Percentiles rank a stretch among this genome's conserved stretches.
These are phyloP conservation scores for Marasmarcha lunaedactyla DNA, from an alignment of 2,888 invertebrate genomes.

Conservation along the genomic window DNA sequence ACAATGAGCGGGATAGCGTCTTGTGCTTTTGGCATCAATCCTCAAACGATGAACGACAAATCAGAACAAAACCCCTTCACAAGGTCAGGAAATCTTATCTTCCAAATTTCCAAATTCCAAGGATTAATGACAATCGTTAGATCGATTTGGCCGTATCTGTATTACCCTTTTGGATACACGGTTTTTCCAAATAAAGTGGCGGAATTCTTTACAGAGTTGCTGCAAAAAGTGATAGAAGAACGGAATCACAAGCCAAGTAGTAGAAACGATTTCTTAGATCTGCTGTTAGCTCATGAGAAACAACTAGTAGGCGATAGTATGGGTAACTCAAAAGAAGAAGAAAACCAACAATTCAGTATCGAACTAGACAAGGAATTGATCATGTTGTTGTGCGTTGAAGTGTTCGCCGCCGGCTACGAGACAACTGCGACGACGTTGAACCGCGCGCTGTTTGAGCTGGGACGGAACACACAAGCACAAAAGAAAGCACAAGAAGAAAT, in stretches of 20 bases:
- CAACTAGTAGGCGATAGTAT: constrained; percentile 26
- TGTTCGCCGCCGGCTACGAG: constrained; percentile 47
- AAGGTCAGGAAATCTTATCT: too few relatives aligned
- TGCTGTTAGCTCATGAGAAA: constrained; percentile 24
- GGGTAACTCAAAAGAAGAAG: constrained; percentile 19
- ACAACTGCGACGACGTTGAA: constrained; percentile 30
- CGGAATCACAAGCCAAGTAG: constrained; percentile 23
- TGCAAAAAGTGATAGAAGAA: constrained; percentile 24
- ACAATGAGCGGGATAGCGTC: constrained; percentile 35
- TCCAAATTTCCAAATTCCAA: too few relatives aligned
- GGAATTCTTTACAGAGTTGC: constrained; percentile 25
- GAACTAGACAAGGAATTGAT: constrained; percentile 45
- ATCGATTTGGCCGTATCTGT: constrained; percentile 35
- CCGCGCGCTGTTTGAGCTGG: constrained; percentile 30
- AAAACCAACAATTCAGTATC: constrained; percentile 18
- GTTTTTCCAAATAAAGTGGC: constrained; percentile 22
- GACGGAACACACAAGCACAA: constrained; percentile 26
- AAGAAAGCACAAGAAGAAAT: constrained; percentile 25
- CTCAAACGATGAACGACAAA: too few relatives aligned
- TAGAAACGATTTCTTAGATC: constrained; percentile 36
- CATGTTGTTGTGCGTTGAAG: constrained; percentile 57
- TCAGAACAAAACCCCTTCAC: too few relatives aligned
- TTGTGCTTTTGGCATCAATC: constrained; percentile 25
- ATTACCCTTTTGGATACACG: constrained; percentile 26
- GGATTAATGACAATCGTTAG: too few relatives aligned